Conservation (phyloP, 2,797 vertebrate genomes). For the Platalea minor region DNA sequence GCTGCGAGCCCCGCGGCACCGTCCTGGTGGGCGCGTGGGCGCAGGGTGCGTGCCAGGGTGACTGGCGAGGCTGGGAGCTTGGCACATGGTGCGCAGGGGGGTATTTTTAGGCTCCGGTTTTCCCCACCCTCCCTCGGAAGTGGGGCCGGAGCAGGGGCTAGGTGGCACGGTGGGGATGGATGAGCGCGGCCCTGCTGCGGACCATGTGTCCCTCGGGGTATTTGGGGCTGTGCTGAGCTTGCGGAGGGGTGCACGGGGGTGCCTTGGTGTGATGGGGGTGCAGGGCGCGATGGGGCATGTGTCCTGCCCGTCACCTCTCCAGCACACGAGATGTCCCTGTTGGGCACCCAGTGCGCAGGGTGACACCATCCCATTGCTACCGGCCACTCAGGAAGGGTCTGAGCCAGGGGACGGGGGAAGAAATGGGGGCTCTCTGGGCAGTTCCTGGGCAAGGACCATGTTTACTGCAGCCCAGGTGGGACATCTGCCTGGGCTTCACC, state of each 20-base stretch:
- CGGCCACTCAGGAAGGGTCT: not conserved
- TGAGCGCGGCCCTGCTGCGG: rapidly evolving
- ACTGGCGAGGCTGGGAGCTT: not conserved
- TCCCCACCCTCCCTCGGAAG: not conserved
- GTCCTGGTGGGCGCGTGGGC: rapidly evolving
- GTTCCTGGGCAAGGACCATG: not conserved
- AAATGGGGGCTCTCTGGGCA: rapidly evolving
- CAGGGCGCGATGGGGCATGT: not conserved
- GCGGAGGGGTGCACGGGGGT: not conserved
- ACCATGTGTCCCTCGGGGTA: not conserved
- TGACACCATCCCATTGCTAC: not conserved
- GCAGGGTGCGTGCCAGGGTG: not conserved
- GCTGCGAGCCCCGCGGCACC: not conserved
- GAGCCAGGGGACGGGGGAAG: not conserved
- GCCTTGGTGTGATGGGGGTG: not conserved
- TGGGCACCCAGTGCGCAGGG: rapidly evolving
- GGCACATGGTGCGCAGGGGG: not conserved
- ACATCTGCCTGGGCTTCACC: not conserved
- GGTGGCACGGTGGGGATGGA: rapidly evolving
- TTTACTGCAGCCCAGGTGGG: not conserved
- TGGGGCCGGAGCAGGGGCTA: not conserved
- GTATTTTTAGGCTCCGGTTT: not conserved
- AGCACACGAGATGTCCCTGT: not conserved
- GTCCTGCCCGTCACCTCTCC: not conserved
- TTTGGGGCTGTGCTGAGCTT: not conserved